Base-by-base conservation (phyloP, 2,797 vertebrate species). In the Microchirus variegatus region DNA sequence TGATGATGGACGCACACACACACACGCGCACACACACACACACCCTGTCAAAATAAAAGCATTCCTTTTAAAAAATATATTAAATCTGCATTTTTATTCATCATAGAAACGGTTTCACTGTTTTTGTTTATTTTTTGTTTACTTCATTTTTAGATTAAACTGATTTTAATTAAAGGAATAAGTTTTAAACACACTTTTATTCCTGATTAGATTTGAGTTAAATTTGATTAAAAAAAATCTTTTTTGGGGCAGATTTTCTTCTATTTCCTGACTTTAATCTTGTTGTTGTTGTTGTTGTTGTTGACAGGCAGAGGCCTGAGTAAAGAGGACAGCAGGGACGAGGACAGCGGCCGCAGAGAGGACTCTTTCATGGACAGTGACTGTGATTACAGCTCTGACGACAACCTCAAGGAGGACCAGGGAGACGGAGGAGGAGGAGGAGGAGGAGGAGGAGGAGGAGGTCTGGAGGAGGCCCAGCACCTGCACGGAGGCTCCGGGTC, bases 281-380 rank as follows among this genome's bases (percentile, higher is more conserved):
- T n/a, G 13, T n/a, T 44, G 43, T 38, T 5, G 52, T 5, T 42
- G 13, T 8, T 26, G 13, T n/a, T 16, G 31, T 10, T 11, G 38
- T 18, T 9, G 54, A 82, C 56, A 82, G 82, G 17, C 65, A 73
- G 89, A 83, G 90, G 87, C 0, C 93, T 86, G 73, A 88, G 90
- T 47, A 97, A 96, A 77, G 96, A 98, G 1, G 96, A 97, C 36
- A 13, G 89, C 45, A 95, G 94, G 53, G 96, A 98, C 14, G 96
- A 97, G 15, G 96, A 97, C 0, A 81, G 90, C 9, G 92, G 90
- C 72, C 89, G 95, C 67, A 97, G 95, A 66, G 97, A 99, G 15
- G 97, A 98, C 79, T 96, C 95, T 59, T 96, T 95, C 59, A 94
- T 98, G 95, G 97, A 99, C 95, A 97, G 96, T 70, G 97, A 99